Conservation (phyloP, 2,797 vertebrate genomes). For the Nannoperca obscura region DNA sequence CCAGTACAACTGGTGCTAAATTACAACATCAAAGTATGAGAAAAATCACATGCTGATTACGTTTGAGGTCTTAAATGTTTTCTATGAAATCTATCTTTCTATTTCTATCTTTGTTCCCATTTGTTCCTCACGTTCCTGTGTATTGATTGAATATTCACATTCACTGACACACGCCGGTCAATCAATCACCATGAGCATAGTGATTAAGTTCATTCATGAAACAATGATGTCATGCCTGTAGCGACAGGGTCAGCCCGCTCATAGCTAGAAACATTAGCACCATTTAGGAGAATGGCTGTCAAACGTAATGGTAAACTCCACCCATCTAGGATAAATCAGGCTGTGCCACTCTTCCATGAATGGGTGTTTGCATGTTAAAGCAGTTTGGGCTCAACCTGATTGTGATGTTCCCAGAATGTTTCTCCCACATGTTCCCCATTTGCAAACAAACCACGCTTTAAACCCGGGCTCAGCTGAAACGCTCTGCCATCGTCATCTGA, state of each 20-base stretch:
- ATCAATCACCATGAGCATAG: not conserved
- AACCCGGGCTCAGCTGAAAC: slow-evolving; percentile 52
- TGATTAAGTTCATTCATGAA: not conserved
- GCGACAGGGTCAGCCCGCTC: not conserved
- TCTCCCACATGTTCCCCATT: slow-evolving; percentile 74
- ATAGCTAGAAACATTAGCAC: not conserved
- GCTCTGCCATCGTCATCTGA: slow-evolving; percentile 63
- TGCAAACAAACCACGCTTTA: slow-evolving; percentile 55
- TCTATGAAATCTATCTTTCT: no score
- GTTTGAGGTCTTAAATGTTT: no score
- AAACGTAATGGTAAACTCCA: not conserved
- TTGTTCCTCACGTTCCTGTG: not conserved
- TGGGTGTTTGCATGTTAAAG: slow-evolving; percentile 46
- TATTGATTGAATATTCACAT: not conserved
- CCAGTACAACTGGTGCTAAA: no score
- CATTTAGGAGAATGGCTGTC: not conserved
- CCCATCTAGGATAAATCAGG: slow-evolving; percentile 20
- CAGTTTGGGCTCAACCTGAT: slow-evolving; percentile 47
- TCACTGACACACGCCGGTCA: not conserved
- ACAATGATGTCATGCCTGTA: not conserved
- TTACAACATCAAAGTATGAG: not conserved
- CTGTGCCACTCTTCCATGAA: slow-evolving; percentile 47
- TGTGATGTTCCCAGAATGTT: slow-evolving; percentile 64
- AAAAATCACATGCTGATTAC: no score
- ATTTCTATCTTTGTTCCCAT: no score